Percentiles rank a stretch among this genome's conserved stretches.
phyloP scores from a whole-genome alignment of 2,797 vertebrate species.

The Hippopotamyrus pictus region DNA sequence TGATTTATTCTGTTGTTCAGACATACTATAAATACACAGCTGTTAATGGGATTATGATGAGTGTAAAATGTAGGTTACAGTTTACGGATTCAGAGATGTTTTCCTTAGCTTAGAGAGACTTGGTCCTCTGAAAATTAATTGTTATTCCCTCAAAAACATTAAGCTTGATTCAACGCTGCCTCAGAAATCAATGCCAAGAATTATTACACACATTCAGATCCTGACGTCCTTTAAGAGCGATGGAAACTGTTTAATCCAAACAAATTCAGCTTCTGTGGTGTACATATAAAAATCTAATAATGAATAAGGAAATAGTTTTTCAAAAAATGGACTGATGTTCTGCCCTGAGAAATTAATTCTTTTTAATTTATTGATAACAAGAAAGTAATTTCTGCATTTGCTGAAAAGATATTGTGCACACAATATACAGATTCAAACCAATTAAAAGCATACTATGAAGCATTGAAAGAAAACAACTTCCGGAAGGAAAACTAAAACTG shows the following conservation, averaged over 20 bases:
- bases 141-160: constrained; percentile 56
- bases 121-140: constrained; percentile 47
- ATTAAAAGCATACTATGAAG: background rate
- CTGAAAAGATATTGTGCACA: background rate
- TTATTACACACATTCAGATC: constrained; percentile 50
- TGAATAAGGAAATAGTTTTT: background rate
- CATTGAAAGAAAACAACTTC: background rate
- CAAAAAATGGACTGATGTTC: background rate
- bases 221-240: constrained; percentile 45
- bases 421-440: background rate
- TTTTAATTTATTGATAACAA: constrained; percentile 18
- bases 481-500: background rate
- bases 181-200: constrained; percentile 55
- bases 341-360: constrained; percentile 5
- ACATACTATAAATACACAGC: constrained; percentile 37
- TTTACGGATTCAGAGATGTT: constrained; percentile 44
- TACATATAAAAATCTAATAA: constrained; percentile 22
- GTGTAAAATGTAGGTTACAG: constrained; percentile 55
- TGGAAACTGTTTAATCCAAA: constrained; percentile 51
- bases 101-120: constrained; percentile 30
- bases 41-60: constrained; percentile 55
- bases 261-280: constrained; percentile 27
- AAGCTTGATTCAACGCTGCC: constrained; percentile 48
- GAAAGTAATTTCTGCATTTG: constrained; percentile 10
- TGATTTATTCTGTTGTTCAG: constrained; percentile 43